Conservation (phyloP, 1,140 invertebrate species). For the Cataglyphis hispanica region DNA sequence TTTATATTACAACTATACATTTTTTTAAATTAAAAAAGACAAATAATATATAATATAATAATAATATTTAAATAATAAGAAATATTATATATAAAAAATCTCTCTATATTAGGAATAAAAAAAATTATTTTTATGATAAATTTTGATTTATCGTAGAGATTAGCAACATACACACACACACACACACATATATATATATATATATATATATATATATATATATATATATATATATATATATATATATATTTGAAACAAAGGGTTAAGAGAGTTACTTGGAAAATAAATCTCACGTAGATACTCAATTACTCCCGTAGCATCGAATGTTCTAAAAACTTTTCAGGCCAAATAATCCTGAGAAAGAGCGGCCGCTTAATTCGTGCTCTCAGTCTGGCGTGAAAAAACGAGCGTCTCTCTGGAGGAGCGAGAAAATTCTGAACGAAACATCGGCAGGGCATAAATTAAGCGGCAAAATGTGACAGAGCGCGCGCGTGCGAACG, state of each 20-base stretch:
- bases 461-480: constrained; percentile 65
- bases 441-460: constrained; percentile 75
- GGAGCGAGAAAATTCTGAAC: constrained; percentile 70
- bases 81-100: background rate
- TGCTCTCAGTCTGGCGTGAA: background rate
- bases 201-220: background rate
- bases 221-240: background rate
- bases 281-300: constrained; percentile 27
- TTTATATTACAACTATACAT: background rate
- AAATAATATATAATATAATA: background rate
- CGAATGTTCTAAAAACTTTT: background rate
- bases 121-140: background rate
- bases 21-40: background rate
- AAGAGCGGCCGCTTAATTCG: background rate
- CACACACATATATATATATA: background rate
- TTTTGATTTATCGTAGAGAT: background rate
- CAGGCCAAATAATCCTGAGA: background rate
- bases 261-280: background rate
- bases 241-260: background rate
- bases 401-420: constrained; percentile 7
- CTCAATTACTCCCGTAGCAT: background rate
- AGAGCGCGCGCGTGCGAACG: constrained; percentile 32
- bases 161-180: too few relatives aligned
- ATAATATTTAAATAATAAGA: too few relatives aligned
- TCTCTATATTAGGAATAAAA: background rate